phyloP scores from a whole-genome alignment of 2,888 invertebrate genomes.

The Didymodactylos carnosus region DNA sequence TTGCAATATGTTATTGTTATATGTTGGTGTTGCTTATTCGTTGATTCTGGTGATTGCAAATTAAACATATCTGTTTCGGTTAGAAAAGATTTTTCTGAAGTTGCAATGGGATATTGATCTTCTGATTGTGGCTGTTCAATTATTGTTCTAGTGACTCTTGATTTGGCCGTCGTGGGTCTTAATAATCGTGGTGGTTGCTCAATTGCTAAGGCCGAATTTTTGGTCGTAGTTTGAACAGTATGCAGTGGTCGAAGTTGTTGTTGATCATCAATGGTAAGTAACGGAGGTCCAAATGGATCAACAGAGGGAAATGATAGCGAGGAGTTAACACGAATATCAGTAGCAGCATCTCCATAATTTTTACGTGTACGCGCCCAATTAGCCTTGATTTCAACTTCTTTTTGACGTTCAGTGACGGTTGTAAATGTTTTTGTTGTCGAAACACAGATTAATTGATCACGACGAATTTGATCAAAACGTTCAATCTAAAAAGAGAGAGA shows the following conservation, averaged over 20 bases:
- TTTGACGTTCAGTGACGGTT: conserved; percentile 17
- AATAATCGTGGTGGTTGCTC: background rate
- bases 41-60: too few species aligned
- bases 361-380: conserved; percentile 32
- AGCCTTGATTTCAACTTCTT: conserved; percentile 30
- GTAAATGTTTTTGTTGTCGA: conserved; percentile 26
- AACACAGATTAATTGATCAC: conserved; percentile 29
- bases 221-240: too few species aligned
- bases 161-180: too few species aligned
- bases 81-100: too few species aligned
- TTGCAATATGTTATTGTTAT: too few species aligned
- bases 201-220: background rate
- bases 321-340: conserved; percentile 26
- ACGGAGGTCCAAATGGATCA: conserved; percentile 32
- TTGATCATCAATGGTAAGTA: conserved; percentile 2
- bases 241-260: background rate
- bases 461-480: conserved; percentile 24
- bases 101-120: too few species aligned
- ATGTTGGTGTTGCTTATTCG: too few species aligned
- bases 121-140: too few species aligned
- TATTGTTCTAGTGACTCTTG: too few species aligned
- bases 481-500: conserved; percentile 20
- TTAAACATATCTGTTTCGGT: too few species aligned
- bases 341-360: conserved; percentile 27
- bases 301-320: conserved; percentile 22